These are phyloP conservation scores for Chaunax sp. DNA, from an alignment of 2,797 vertebrate genomes.

Conservation along the genomic window DNA sequence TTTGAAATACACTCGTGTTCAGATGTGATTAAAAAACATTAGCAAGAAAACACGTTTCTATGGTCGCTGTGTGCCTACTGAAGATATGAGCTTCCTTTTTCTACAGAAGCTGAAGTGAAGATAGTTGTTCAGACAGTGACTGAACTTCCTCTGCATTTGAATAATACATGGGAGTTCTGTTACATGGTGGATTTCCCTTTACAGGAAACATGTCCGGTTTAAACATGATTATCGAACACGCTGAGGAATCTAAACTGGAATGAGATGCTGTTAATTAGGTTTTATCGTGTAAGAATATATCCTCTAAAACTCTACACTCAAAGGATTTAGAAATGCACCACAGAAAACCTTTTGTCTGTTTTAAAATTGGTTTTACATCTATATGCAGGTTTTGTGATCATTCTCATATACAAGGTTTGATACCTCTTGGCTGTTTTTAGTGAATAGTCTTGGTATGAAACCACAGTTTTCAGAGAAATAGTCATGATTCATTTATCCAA, in stretches of 20 bases:
- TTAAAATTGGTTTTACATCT: no score
- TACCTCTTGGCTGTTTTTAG: no score
- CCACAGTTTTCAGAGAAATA: no score
- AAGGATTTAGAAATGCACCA: not conserved
- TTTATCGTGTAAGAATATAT: not conserved
- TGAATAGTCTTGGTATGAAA: no score
- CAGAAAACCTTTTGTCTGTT: no score
- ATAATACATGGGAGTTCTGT: conserved; percentile 53
- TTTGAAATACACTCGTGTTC: conserved; percentile 12
- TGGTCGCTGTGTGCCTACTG: conserved; percentile 4
- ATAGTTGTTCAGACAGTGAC: conserved; percentile 25
- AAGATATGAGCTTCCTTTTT: conserved; percentile 48
- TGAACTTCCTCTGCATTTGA: conserved; percentile 47
- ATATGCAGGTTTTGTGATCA: no score
- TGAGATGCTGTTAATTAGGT: not conserved
- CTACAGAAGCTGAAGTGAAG: conserved; percentile 22
- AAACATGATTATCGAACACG: conserved; percentile 7
- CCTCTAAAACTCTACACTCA: no score
- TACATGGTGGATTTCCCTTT: conserved; percentile 39
- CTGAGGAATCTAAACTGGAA: not conserved
- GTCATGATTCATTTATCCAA: no score
- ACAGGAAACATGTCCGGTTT: conserved; percentile 34
- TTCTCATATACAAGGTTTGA: no score
- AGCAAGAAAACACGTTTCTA: no score
- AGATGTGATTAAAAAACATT: conserved; percentile 5